Percentiles rank a stretch among this genome's conserved stretches.
phyloP scores from a whole-genome alignment of 2,797 vertebrate species.

The Megaceryle alcyon region DNA sequence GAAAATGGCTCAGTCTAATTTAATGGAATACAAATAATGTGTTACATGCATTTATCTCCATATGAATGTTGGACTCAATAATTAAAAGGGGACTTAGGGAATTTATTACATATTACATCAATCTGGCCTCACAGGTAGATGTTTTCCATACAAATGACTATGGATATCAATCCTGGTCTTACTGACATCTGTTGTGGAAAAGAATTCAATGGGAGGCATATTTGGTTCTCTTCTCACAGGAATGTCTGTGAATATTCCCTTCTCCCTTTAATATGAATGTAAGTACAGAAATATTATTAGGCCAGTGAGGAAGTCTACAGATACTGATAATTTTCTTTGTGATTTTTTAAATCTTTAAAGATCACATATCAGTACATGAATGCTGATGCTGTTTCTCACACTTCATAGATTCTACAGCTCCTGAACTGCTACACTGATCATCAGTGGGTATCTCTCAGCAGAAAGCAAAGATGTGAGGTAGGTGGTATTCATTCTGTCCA shows the following conservation, averaged over 20 bases:
- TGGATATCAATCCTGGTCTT: not conserved
- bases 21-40: constrained; percentile 62
- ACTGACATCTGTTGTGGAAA: constrained; percentile 25
- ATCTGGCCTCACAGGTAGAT: constrained; percentile 48
- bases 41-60: constrained; percentile 59
- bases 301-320: not conserved
- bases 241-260: constrained; percentile 35
- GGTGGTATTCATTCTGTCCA: not conserved
- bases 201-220: constrained; percentile 2
- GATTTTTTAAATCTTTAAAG: not conserved
- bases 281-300: not conserved
- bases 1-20: constrained; percentile 22
- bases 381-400: constrained; percentile 25
- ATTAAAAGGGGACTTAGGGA: constrained; percentile 79
- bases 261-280: not conserved
- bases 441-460: not conserved
- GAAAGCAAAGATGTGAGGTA: not conserved
- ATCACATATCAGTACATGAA: not conserved
- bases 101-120: constrained; percentile 56
- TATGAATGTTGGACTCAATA: constrained; percentile 64
- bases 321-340: not conserved
- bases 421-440: not conserved
- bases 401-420: not conserved
- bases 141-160: constrained; percentile 53
- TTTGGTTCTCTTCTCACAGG: constrained; percentile 13